A percentile compares a stretch with the other conserved stretches of the same genome.
These are phyloP conservation scores for Notechis scutatus DNA, from an alignment of 2,113 vertebrate species.

Conservation along the genomic window DNA sequence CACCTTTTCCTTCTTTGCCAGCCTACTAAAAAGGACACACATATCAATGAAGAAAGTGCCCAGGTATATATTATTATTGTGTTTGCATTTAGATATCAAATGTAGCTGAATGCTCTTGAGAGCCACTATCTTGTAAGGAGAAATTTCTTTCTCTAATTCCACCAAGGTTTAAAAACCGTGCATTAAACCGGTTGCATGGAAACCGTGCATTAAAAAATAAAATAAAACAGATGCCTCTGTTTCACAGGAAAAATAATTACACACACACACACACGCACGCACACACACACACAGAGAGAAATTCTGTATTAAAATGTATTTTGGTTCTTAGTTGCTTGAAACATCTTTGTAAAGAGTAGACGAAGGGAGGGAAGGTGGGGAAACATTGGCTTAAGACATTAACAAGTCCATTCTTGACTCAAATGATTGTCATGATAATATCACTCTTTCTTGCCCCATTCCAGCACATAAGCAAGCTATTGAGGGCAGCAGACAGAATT, in stretches of 20 bases:
- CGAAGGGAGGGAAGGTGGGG: background rate
- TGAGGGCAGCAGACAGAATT: background rate
- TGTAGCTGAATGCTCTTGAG: background rate
- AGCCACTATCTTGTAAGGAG: background rate
- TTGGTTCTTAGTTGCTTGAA: background rate
- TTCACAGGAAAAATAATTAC: background rate
- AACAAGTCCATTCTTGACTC: background rate
- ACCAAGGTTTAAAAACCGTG: background rate
- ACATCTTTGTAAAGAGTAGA: background rate
- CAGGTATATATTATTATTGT: background rate
- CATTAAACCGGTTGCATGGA: background rate
- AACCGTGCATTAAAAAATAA: background rate
- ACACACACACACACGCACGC: background rate
- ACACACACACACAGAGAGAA: background rate
- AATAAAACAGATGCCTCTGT: background rate
- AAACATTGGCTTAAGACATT: background rate
- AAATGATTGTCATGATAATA: background rate
- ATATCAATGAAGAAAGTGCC: background rate
- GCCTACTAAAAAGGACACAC: background rate
- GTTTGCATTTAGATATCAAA: background rate
- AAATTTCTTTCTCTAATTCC: background rate
- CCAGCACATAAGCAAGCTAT: background rate
- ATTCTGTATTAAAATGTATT: background rate
- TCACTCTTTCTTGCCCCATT: background rate
- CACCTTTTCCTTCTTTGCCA: background rate